Base-by-base conservation (phyloP, 2,113 vertebrate genomes). In the Cottus gobio region DNA sequence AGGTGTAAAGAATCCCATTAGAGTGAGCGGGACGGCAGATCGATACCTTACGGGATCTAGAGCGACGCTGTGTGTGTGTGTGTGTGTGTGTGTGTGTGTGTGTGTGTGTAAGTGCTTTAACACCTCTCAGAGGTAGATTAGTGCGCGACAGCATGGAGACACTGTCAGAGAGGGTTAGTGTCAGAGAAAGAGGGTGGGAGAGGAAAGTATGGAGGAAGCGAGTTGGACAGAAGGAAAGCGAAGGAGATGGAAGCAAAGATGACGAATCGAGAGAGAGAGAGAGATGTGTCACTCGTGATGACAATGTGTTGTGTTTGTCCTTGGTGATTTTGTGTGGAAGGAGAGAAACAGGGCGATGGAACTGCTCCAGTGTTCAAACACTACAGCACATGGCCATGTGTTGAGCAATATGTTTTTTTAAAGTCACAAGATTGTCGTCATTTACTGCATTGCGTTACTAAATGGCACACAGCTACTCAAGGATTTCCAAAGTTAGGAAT, bases 91-190 rank as follows among this genome's bases (percentile, higher is more conserved):
- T 93, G 80, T 64, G 94, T 93, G 94, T 93, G 80, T 62, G 94
- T 93, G 80, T 67, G 94, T 93, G 80, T 64, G 94, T 93, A 94
- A 91, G 84, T 89, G 93, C 95, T 93, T 94, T 90, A 92, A 94
- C 94, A 93, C 94, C 93, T 95, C 93, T 94, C 95, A 96, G 96
- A 92, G 95, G 96, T 95, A 95, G 96, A 96, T 96, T 96, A 97
- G 96, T 93, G 96, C 87, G 90, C 96, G 95, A 94, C 93, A 90
- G 94, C 89, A 89, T 94, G 95, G 94, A 95, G 96, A 93, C 94
- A 85, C 95, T 92, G 96, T 93, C 97, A 95, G 89, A 89, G 84
- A 87, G 28, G 48, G 91, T 98, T 94, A 98, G 90, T 68, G 86
- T 95, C 95, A 95, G 79, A 60, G 46, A 24, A 65, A 31, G 72